Evolutionary conservation across 2,888 invertebrate genomes (phyloP), one percentile per base, ranked within the genome.

Genomic region (Heliconius ethilla): DNA sequence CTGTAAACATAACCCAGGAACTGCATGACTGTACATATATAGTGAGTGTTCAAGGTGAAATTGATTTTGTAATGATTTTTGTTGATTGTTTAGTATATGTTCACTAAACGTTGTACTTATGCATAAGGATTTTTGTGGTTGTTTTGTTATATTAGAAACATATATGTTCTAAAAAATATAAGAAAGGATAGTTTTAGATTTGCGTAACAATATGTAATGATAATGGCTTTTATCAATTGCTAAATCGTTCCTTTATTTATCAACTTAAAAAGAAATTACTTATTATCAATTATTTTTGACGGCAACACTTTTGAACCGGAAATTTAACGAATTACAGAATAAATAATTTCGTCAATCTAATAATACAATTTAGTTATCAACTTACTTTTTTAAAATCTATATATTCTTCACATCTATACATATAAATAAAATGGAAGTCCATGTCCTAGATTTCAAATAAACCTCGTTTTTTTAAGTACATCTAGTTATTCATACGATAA

Each of bases 31-130:
- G 18, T 59, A 37, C 72, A 73, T 67, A 73, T 55, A 75, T 45
- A 70, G 75, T 66, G 40, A 75, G 62, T 27, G 66, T 70, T 79
- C 79, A 81, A 81, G 81, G 81, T 78, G 79, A 79, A 76, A 70
- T 67, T 29, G 75, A 75, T 81, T 81, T 81, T 75, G 78, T 79
- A 79, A 81, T 81, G 40, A 10, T 74, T 75, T 78, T 79, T 55
- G 81, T 78, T 81, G 51, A 78, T 65, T 69, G 45, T 73, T 75
- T 25, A 33, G 45, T 73, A 51, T 51, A 70, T 18, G 6, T 37
- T 74, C 40, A 63, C 4, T 63, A 1, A 40, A 63, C 33, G 27
- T 40, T n/a, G 37, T 51, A 7, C 51, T 6, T 22, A 51, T 51
- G 22, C 13, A 67, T 22, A 13, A 11, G 66, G 10, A n/a, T n/a